Percentiles rank a stretch among this genome's conserved stretches.
Evolutionary conservation across 23 tunicate species (phyloP).

Genomic region (Ciona savignyi): DNA sequence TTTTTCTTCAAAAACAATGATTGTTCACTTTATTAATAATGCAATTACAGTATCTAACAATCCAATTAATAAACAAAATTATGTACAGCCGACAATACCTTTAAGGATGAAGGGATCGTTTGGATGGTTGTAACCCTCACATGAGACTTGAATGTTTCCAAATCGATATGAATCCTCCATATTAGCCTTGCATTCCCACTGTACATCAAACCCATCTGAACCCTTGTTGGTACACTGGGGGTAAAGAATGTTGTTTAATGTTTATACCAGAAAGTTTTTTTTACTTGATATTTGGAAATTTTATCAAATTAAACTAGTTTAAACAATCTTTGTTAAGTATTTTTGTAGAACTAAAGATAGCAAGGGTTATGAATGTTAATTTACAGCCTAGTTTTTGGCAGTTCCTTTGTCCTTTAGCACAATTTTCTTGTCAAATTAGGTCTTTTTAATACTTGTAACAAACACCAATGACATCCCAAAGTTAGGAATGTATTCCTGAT

Average conservation of each 20-base stretch:
- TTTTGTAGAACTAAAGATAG: neutral
- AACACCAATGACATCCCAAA: too few relatives aligned
- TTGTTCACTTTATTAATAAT: too few relatives aligned
- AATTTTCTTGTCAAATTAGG: too few relatives aligned
- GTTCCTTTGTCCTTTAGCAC: neutral
- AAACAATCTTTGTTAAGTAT: neutral
- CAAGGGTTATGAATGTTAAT: neutral
- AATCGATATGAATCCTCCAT: conserved; percentile 80
- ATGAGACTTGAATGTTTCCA: conserved; percentile 78
- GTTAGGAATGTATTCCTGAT: too few relatives aligned
- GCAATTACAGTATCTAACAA: too few relatives aligned
- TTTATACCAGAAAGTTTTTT: too few relatives aligned
- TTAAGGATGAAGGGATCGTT: conserved; percentile 69
- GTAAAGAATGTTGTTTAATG: too few relatives aligned
- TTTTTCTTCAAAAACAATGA: too few relatives aligned
- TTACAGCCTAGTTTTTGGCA: too few relatives aligned
- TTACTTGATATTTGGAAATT: neutral
- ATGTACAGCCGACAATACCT: too few relatives aligned
- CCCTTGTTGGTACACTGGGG: conserved; percentile 83
- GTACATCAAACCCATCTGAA: conserved; percentile 80
- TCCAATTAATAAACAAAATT: too few relatives aligned
- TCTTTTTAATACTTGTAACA: too few relatives aligned
- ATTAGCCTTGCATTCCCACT: conserved; percentile 96
- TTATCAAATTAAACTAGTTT: neutral
- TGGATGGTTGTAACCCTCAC: conserved; percentile 96